Evolutionary conservation across 2,113 vertebrate genomes (phyloP).

Genomic region (Pomatostomus ruficeps): DNA sequence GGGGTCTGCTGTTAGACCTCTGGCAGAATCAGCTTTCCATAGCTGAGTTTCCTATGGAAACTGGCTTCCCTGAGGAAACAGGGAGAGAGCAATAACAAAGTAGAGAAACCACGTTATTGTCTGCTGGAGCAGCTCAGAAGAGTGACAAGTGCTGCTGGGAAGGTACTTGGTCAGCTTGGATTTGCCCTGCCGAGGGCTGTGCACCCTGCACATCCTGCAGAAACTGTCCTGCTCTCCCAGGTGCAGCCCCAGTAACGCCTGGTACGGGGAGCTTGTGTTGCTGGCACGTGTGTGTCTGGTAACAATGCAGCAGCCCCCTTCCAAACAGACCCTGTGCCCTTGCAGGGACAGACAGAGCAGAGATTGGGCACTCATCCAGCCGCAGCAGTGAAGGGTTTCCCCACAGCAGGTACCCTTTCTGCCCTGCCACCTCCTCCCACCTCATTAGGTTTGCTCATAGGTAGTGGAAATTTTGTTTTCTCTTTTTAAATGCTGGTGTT

Average conservation of each 20-base stretch:
- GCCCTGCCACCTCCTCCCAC: neutral
- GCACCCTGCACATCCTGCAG: neutral
- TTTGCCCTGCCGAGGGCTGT: neutral
- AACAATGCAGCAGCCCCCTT: neutral
- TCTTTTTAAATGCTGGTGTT: neutral
- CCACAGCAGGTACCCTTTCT: rapidly evolving
- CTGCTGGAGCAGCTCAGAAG: neutral
- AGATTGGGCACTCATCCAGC: neutral
- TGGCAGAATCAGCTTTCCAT: neutral
- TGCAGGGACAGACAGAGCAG: neutral
- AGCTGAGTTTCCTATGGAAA: neutral
- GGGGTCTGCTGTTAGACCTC: neutral
- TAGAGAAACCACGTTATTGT: neutral
- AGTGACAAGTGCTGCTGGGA: neutral
- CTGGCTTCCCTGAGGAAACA: neutral
- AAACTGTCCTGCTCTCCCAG: neutral
- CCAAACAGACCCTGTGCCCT: neutral
- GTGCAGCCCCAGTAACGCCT: rapidly evolving
- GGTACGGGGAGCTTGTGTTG: rapidly evolving
- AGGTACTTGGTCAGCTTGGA: neutral
- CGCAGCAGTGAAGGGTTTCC: neutral
- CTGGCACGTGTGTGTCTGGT: rapidly evolving
- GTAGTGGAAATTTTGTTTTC: neutral
- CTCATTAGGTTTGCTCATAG: neutral
- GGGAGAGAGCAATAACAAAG: neutral